Evolutionary conservation across 2,888 invertebrate genomes (phyloP).

Genomic region (Ligdia adustata): DNA sequence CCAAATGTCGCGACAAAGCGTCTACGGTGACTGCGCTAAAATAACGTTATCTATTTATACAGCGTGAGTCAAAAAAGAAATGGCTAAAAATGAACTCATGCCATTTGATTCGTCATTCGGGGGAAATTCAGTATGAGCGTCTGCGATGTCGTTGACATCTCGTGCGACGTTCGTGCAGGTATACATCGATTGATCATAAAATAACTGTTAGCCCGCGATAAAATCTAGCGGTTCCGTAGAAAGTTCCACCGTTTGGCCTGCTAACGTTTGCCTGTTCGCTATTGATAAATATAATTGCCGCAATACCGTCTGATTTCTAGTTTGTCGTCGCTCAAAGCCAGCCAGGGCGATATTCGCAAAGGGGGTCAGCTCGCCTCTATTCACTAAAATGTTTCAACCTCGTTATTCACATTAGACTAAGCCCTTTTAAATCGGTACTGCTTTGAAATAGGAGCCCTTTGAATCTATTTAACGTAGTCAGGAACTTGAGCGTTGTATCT

Average conservation of each 20-base stretch:
- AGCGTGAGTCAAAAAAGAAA: conserved; percentile 59
- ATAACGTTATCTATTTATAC: conserved; percentile 59
- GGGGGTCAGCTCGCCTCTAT: conserved; percentile 66
- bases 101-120: conserved; percentile 71
- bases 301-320: conserved; percentile 49
- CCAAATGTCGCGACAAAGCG: conserved; percentile 53
- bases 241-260: conserved; percentile 41
- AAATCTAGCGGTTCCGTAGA: conserved; percentile 41
- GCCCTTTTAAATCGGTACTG: conserved; percentile 65
- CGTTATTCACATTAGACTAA: conserved; percentile 74
- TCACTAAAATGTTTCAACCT: conserved; percentile 70
- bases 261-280: conserved; percentile 43
- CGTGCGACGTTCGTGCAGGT: conserved; percentile 42
- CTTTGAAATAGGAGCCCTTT: conserved; percentile 69
- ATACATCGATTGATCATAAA: conserved; percentile 42
- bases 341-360: conserved; percentile 57
- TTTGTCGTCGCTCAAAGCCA: conserved; percentile 55
- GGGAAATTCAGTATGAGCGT: conserved; percentile 66
- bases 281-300: conserved; percentile 45
- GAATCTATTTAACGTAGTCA: conserved; percentile 51
- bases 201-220: conserved; percentile 45
- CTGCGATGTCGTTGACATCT: conserved; percentile 75
- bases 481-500: conserved; percentile 36
- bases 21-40: conserved; percentile 56
- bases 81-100: conserved; percentile 57